Conservation (phyloP, 2,113 vertebrate species). For the Canis aureus region DNA sequence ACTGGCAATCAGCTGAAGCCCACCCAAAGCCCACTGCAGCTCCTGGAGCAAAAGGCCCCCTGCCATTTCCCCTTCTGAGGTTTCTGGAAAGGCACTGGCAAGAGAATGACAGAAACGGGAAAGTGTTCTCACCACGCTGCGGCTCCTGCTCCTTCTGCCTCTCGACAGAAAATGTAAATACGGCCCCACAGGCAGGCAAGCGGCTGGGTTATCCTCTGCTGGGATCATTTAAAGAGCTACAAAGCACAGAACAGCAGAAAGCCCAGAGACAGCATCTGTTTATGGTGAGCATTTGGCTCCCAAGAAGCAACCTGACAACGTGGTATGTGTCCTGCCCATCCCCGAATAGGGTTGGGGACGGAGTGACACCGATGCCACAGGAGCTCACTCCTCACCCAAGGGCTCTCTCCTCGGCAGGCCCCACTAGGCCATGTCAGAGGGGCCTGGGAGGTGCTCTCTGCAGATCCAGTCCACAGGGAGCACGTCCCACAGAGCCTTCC, state of each 20-base stretch:
- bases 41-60: constrained; percentile 10
- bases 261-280: constrained; percentile 51
- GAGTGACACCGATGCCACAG: fast-evolving
- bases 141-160: constrained; percentile 31
- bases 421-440: neutral
- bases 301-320: constrained; percentile 39
- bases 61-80: constrained; percentile 26
- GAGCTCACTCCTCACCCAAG: neutral
- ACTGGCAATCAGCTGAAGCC: constrained; percentile 44
- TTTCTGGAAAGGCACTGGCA: constrained; percentile 58
- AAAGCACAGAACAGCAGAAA: constrained; percentile 76
- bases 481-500: neutral
- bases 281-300: constrained; percentile 72
- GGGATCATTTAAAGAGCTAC: constrained; percentile 75
- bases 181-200: constrained; percentile 61
- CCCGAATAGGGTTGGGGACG: neutral
- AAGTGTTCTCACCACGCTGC: constrained; percentile 51
- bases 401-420: neutral
- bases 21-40: neutral
- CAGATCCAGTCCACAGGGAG: too few species aligned
- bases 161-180: constrained; percentile 52
- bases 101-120: constrained; percentile 72
- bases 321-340: neutral
- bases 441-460: neutral
- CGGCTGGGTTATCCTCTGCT: constrained; percentile 57